phyloP scores from a whole-genome alignment of 2,113 vertebrate species.

The Onychorhynchus coronatus region DNA sequence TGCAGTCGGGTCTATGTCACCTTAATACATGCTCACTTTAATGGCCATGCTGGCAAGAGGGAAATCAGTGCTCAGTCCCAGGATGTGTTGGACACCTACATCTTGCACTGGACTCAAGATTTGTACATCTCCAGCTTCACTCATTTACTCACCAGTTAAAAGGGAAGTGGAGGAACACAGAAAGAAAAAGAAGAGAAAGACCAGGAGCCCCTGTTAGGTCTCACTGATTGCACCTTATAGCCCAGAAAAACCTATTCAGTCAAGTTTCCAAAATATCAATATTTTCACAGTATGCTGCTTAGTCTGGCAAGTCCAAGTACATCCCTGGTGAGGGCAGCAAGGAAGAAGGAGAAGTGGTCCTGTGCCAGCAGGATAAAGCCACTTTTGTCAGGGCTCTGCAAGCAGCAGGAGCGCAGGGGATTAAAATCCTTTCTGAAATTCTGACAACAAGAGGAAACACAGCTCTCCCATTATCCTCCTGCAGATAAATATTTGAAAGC shows the following conservation, averaged over 20 bases:
- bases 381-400: background rate
- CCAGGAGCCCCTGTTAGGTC: background rate
- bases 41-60: background rate
- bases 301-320: background rate
- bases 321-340: background rate
- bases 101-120: background rate
- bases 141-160: background rate
- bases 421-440: slow-evolving; percentile 36
- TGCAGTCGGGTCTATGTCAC: background rate
- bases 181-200: background rate
- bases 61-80: background rate
- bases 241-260: background rate
- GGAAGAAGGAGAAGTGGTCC: background rate
- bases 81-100: background rate
- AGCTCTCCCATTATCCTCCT: background rate
- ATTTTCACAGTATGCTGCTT: background rate
- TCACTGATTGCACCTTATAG: background rate
- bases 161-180: background rate
- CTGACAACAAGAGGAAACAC: slow-evolving; percentile 6
- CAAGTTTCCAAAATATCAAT: background rate
- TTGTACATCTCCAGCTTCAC: background rate
- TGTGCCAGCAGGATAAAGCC: background rate
- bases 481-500: slow-evolving; percentile 61
- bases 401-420: background rate
- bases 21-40: background rate